These are phyloP conservation scores for Benthosema pterotum DNA, from an alignment of 2,797 vertebrate species.

Conservation along the genomic window DNA sequence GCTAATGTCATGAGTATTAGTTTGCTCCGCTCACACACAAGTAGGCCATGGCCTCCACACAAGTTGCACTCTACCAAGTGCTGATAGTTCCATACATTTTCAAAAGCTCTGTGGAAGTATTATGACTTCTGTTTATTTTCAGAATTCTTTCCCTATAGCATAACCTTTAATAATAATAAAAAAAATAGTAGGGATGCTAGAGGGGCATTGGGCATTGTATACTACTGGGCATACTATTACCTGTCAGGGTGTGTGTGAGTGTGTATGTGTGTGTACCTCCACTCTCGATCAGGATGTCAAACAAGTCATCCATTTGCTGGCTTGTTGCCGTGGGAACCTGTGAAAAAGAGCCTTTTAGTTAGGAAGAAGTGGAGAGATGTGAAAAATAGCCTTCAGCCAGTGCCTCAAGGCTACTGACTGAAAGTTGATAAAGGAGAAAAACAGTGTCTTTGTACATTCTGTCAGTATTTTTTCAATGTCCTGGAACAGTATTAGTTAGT, in stretches of 20 bases:
- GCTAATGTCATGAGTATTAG: too few species aligned
- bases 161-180: too few species aligned
- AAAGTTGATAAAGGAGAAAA: slow-evolving; percentile 1
- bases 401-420: slow-evolving; percentile 14
- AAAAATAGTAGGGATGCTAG: too few species aligned
- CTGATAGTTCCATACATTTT: too few species aligned
- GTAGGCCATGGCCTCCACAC: too few species aligned
- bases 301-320: slow-evolving; percentile 99
- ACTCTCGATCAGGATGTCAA: slow-evolving; percentile 97
- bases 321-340: slow-evolving; percentile 90
- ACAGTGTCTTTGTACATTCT: background rate
- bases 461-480: background rate
- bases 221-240: too few species aligned
- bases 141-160: too few species aligned
- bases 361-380: slow-evolving; percentile 17
- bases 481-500: background rate
- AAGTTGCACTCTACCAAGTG: too few species aligned
- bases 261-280: slow-evolving; percentile 82
- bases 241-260: slow-evolving; percentile 3
- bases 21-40: too few species aligned
- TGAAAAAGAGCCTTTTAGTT: slow-evolving; percentile 37
- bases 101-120: too few species aligned
- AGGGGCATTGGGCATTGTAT: too few species aligned
- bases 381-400: background rate
- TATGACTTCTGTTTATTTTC: too few species aligned